These are phyloP conservation scores for Byasa hedistus DNA, from an alignment of 2,888 invertebrate species.

Conservation along the genomic window DNA sequence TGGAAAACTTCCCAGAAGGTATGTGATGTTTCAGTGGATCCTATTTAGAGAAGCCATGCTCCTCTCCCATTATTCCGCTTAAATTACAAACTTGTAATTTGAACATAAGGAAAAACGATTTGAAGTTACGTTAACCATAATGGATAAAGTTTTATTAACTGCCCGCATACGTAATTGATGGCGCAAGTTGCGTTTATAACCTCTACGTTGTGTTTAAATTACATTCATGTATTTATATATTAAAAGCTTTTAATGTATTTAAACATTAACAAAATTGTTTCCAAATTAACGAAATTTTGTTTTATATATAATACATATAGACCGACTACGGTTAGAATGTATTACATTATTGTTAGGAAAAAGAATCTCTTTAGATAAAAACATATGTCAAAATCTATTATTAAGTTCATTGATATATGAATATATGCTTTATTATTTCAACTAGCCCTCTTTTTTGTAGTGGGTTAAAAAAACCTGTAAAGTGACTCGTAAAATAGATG, in stretches of 20 bases:
- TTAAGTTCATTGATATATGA: too few species aligned
- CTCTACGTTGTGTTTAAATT: neutral
- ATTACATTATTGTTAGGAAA: too few species aligned
- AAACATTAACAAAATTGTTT: too few species aligned
- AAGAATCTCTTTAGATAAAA: too few species aligned
- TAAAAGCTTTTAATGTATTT: too few species aligned
- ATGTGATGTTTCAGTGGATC: neutral
- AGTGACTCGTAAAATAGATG: conserved; percentile 1
- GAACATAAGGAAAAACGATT: conserved; percentile 51
- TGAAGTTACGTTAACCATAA: conserved; percentile 56
- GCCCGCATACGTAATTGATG: conserved; percentile 69
- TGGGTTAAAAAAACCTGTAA: neutral
- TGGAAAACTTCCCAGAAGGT: too few species aligned
- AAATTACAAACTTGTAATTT: neutral
- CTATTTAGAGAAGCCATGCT: neutral
- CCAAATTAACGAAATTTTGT: too few species aligned
- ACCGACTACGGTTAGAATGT: too few species aligned
- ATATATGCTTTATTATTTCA: too few species aligned
- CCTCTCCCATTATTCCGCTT: neutral
- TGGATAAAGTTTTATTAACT: conserved; percentile 63
- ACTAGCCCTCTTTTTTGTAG: neutral
- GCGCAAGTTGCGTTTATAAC: conserved; percentile 41
- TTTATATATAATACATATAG: too few species aligned
- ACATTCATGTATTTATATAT: neutral
- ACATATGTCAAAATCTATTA: too few species aligned